Base-by-base conservation (phyloP, 2,888 invertebrate genomes). In the Cremastinae sp. region DNA sequence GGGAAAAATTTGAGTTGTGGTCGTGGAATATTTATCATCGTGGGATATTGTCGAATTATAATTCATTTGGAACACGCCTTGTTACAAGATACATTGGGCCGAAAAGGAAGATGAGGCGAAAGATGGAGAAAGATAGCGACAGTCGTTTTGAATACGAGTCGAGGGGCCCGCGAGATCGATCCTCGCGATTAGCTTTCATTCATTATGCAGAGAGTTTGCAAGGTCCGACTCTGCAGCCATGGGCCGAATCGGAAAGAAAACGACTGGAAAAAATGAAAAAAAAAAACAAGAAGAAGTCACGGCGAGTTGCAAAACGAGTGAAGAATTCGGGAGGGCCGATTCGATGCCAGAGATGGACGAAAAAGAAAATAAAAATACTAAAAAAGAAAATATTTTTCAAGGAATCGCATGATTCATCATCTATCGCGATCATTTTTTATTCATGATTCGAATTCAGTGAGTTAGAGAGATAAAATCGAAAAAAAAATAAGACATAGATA, bases 131-230 rank as follows among this genome's bases (percentile, higher is more conserved):
- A 47, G 53, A 70, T 66, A 58, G 56, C 38, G 9, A 16, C 22
- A 66, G 61, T 59, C 65, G 51, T 49, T 70, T 77, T 65, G 56
- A 77, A 77, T 74, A 66, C 74, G 61, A 74, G 65, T 77, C 61
- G 12, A 51, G 61, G 74, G 74, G 61, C 51, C 56, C 70, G 41
- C 34, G 68, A 78, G 78, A 80, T 80, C 75, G 76, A 78, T 80
- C 34, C 64, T 45, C 61, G 70, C 75, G 80, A 80, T 80, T 80
- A 80, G 78, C 59, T 53, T 61, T 78, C 78, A 75, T 80, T 80
- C 74, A 78, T 80, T 77, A 77, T 80, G 80, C 78, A 78, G 76
- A 65, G 58, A 47, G 51, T 5, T 71, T 75, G 68, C 69, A 45
- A 68, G 72, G 74, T 62, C 61, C 75, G 38, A 66, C 64, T n/a